Evolutionary conservation across 2,113 vertebrate genomes (phyloP).

Genomic region (Microtus richardsoni): DNA sequence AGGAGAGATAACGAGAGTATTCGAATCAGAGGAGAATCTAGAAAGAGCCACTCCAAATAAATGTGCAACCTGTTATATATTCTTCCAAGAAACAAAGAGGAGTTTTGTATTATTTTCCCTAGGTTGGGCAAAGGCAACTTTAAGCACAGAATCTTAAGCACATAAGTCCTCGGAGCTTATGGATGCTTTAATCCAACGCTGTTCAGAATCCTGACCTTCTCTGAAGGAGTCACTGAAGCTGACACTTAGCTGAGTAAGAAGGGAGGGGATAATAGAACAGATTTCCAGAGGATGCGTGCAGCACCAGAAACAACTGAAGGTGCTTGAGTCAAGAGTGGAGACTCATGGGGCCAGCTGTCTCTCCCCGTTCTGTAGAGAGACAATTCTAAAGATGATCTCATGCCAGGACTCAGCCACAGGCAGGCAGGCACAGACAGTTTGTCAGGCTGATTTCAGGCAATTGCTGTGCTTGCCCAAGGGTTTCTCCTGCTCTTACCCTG

Average conservation of each 20-base stretch:
- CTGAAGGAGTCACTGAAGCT: background rate
- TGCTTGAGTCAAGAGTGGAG: background rate
- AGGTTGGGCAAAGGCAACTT: background rate
- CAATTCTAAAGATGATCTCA: background rate
- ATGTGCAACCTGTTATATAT: background rate
- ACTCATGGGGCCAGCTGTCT: too few relatives aligned
- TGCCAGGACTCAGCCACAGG: background rate
- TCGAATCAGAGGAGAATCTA: background rate
- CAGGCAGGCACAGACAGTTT: background rate
- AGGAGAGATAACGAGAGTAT: too few relatives aligned
- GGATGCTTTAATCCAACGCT: background rate
- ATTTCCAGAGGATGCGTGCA: background rate
- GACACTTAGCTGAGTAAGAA: background rate
- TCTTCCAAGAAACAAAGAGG: slow-evolving; percentile 7
- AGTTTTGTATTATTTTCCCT: background rate
- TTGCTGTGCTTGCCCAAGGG: background rate
- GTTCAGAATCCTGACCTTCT: background rate
- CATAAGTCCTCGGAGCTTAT: background rate
- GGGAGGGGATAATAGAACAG: background rate
- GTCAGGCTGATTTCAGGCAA: background rate
- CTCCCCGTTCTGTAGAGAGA: background rate
- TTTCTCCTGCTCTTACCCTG: background rate
- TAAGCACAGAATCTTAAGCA: background rate
- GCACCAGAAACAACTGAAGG: background rate
- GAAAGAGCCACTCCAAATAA: slow-evolving; percentile 15